Evolutionary conservation across 2,113 vertebrate genomes (phyloP).

Genomic region (Cygnus atratus): DNA sequence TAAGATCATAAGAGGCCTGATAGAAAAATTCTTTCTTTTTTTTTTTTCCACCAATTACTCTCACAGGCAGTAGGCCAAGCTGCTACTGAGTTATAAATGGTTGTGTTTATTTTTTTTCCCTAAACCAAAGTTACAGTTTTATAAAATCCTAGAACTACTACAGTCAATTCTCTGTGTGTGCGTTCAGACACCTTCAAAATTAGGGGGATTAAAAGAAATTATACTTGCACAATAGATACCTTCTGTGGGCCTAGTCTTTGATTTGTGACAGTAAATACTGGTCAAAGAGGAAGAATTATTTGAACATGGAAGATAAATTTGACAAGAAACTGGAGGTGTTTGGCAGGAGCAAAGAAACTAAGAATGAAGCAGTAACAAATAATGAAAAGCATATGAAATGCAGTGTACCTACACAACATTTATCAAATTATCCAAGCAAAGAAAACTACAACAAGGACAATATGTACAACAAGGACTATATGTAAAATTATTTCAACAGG

Average conservation of each 20-base stretch:
- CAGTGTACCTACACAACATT: neutral
- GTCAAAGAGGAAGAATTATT: neutral
- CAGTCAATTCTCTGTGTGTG: fast-evolving
- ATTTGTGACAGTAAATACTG: neutral
- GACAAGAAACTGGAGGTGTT: fast-evolving
- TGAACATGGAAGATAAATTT: neutral
- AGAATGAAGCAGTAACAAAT: neutral
- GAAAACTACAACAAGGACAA: neutral
- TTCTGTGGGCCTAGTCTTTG: neutral
- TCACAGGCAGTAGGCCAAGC: neutral
- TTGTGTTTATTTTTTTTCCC: neutral
- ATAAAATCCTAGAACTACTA: neutral
- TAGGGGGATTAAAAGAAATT: neutral
- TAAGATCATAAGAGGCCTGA: neutral
- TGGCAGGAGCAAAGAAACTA: neutral
- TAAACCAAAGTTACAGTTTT: neutral
- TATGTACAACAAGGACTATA: neutral
- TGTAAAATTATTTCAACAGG: neutral
- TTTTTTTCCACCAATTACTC: neutral
- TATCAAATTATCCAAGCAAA: neutral
- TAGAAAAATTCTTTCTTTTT: neutral
- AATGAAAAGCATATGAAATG: neutral
- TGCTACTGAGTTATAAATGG: neutral
- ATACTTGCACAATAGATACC: neutral
- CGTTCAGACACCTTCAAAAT: neutral